A percentile compares a stretch with the other conserved stretches of the same genome.
Evolutionary conservation across 2,113 vertebrate genomes (phyloP).

Genomic region (Hyperopisus bebe): DNA sequence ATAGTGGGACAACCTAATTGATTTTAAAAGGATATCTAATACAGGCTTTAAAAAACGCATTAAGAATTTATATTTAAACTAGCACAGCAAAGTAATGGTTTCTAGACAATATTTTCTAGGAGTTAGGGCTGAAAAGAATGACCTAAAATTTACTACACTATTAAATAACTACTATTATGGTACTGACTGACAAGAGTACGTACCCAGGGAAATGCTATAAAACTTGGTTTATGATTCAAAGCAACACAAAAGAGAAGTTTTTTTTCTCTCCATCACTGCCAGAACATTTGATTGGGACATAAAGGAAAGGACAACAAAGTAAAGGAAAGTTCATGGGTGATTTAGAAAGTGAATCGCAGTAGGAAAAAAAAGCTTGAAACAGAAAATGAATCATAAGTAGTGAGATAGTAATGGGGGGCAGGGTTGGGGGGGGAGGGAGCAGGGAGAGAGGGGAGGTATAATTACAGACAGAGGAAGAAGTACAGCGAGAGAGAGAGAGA

Average conservation of each 20-base stretch:
- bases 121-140: background rate
- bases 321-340: constrained; percentile 19
- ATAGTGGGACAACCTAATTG: background rate
- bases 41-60: background rate
- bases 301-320: constrained; percentile 1
- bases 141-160: background rate
- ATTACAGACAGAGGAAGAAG: constrained; percentile 7
- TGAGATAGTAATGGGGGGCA: constrained; percentile 7
- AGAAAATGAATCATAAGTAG: background rate
- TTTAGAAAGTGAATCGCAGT: constrained; percentile 16
- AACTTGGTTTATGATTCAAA: background rate
- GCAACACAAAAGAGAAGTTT: background rate
- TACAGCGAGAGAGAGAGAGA: constrained; percentile 7
- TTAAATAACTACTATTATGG: background rate
- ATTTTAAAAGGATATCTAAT: background rate
- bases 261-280: background rate
- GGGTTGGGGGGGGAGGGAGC: background rate
- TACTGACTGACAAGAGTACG: background rate
- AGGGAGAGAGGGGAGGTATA: constrained; percentile 17
- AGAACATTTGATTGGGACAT: background rate
- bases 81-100: background rate
- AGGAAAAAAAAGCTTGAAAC: constrained; percentile 6
- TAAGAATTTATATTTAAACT: background rate
- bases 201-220: constrained; percentile 7
- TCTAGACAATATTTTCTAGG: background rate